These are phyloP conservation scores for Drosophila elegans DNA, from an alignment of 1,140 invertebrate species.

Conservation along the genomic window DNA sequence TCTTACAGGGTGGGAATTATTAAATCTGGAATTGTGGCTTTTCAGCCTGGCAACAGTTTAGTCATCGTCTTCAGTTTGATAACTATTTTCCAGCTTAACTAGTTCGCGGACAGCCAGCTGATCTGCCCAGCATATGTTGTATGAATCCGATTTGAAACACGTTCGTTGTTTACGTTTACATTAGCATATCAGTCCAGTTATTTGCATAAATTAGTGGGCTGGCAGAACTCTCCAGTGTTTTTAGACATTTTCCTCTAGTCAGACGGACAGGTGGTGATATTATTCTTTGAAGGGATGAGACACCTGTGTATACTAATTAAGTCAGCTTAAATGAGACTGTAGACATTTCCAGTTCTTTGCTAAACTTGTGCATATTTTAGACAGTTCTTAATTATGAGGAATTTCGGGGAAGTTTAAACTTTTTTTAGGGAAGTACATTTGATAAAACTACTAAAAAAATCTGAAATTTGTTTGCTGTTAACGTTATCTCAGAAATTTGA, in stretches of 20 bases:
- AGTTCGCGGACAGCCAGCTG: conserved; percentile 23
- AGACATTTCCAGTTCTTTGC: background rate
- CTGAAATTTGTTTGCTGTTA: no score
- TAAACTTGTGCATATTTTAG: background rate
- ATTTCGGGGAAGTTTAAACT: background rate
- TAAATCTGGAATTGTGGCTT: conserved; percentile 1
- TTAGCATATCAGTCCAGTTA: conserved; percentile 22
- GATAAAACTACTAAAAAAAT: background rate
- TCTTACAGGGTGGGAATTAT: conserved; percentile 16
- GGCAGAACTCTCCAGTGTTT: background rate
- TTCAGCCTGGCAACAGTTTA: conserved; percentile 19
- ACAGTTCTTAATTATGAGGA: background rate
- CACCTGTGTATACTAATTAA: background rate
- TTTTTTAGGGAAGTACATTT: background rate
- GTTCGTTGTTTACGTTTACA: conserved; percentile 22
- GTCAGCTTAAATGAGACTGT: background rate
- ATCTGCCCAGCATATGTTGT: conserved; percentile 11
- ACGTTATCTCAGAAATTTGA: no score
- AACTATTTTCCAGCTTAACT: conserved; percentile 26
- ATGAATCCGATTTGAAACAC: conserved; percentile 3
- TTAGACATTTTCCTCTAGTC: background rate
- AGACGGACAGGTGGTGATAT: conserved; percentile 5
- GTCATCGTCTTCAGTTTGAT: conserved; percentile 10
- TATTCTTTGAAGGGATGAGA: conserved; percentile 3
- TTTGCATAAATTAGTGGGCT: conserved; percentile 18